Evolutionary conservation across 2,797 vertebrate species (phyloP).

Genomic region (Premnoplex brunnescens): DNA sequence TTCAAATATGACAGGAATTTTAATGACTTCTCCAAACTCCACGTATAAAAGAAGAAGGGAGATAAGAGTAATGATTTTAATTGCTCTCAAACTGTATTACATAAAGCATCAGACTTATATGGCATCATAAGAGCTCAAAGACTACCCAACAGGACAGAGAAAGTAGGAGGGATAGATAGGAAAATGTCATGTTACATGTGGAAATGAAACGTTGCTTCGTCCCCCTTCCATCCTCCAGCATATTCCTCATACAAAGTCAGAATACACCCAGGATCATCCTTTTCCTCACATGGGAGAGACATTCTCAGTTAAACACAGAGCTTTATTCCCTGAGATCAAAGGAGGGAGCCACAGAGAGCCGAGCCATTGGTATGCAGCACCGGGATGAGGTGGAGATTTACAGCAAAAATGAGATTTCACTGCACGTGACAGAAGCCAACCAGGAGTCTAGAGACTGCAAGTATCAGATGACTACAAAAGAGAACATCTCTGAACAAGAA

Average conservation of each 20-base stretch:
- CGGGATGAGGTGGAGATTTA: background rate
- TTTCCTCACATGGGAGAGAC: background rate
- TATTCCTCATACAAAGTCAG: background rate
- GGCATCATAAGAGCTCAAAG: background rate
- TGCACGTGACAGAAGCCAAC: background rate
- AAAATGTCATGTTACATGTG: background rate
- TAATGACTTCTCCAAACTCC: slow-evolving; percentile 10
- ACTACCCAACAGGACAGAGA: background rate
- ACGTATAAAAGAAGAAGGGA: background rate
- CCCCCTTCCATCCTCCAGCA: background rate
- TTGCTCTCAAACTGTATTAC: background rate
- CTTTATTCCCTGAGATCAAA: background rate
- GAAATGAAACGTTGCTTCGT: background rate
- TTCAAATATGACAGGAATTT: background rate
- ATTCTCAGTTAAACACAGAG: background rate
- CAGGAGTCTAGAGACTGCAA: background rate
- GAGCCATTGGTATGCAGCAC: background rate
- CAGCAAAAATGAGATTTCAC: background rate
- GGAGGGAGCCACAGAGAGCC: background rate
- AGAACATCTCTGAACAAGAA: background rate
- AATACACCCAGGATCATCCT: background rate
- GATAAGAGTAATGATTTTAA: background rate
- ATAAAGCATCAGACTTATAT: background rate
- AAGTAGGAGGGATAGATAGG: background rate
- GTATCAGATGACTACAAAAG: background rate